phyloP scores from a whole-genome alignment of 2,113 vertebrate genomes.

The Hyaena hyaena region DNA sequence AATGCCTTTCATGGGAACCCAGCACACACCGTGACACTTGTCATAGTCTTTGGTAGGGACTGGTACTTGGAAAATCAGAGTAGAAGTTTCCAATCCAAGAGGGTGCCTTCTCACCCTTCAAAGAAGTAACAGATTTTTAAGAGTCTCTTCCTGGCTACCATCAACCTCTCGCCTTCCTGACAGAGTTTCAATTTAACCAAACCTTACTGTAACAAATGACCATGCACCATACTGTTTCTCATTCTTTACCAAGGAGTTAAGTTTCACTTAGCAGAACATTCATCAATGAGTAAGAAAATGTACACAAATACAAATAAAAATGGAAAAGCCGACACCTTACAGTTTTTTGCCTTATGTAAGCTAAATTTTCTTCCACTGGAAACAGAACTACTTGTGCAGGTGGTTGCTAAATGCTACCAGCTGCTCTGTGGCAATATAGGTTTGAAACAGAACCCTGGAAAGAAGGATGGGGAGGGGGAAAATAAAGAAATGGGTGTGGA shows the following conservation, averaged over 20 bases:
- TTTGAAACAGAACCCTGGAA: constrained; percentile 77
- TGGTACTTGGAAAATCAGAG: constrained; percentile 55
- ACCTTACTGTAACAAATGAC: constrained; percentile 69
- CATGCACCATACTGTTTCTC: constrained; percentile 78
- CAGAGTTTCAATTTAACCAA: constrained; percentile 71
- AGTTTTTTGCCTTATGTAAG: constrained; percentile 86
- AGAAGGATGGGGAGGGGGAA: constrained; percentile 62
- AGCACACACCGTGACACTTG: neutral
- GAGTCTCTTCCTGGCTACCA: constrained; percentile 76
- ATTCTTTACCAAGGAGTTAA: constrained; percentile 83
- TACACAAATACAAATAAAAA: constrained; percentile 85
- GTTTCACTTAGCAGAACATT: constrained; percentile 83
- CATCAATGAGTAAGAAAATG: constrained; percentile 86
- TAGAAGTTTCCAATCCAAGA: constrained; percentile 44
- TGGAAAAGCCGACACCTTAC: constrained; percentile 83
- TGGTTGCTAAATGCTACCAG: constrained; percentile 88
- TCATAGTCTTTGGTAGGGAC: neutral
- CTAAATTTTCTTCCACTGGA: constrained; percentile 85
- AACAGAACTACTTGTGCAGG: constrained; percentile 87
- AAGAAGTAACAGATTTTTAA: constrained; percentile 64
- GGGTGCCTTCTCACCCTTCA: constrained; percentile 65
- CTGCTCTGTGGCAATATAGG: constrained; percentile 83
- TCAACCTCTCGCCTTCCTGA: constrained; percentile 75
- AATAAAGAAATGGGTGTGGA: constrained; percentile 82
- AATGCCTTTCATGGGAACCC: neutral